phyloP scores from a whole-genome alignment of 1,140 invertebrate genomes.

The Drosophila paulistorum region DNA sequence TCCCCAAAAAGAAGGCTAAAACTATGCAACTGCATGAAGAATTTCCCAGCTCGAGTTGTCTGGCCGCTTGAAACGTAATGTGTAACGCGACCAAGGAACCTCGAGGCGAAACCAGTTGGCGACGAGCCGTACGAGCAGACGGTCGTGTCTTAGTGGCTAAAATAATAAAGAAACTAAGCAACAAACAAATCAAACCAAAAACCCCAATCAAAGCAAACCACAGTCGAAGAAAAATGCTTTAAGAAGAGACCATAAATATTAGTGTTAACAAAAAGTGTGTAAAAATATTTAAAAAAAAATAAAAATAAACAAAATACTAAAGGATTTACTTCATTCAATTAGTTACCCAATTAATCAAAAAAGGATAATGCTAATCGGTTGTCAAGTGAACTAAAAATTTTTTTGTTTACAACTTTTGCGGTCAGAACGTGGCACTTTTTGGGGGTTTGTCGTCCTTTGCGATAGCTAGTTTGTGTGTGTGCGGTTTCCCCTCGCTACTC shows the following conservation, averaged over 20 bases:
- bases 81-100: slow-evolving; percentile 40
- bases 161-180: not conserved
- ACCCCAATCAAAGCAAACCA: slow-evolving; percentile 7
- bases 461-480: slow-evolving; percentile 54
- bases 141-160: slow-evolving; percentile 74
- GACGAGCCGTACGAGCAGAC: slow-evolving; percentile 79
- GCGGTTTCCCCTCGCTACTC: slow-evolving; percentile 7
- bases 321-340: slow-evolving; percentile 34
- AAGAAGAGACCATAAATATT: slow-evolving; percentile 5
- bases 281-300: slow-evolving; percentile 18
- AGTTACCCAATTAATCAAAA: slow-evolving; percentile 4
- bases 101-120: slow-evolving; percentile 79
- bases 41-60: slow-evolving; percentile 35
- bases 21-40: slow-evolving; percentile 35
- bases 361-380: slow-evolving; percentile 42
- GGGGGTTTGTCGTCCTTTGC: slow-evolving; percentile 39
- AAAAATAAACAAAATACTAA: slow-evolving; percentile 8
- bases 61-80: not conserved
- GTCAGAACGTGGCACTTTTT: slow-evolving; percentile 41
- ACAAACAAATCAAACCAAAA: slow-evolving; percentile 3
- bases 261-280: slow-evolving; percentile 1
- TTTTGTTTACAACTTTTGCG: slow-evolving; percentile 58
- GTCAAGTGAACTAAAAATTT: slow-evolving; percentile 46
- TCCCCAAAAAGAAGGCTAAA: not conserved
- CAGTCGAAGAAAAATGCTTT: not conserved